Evolutionary conservation across 2,113 vertebrate genomes (phyloP), one percentile per base, ranked within the genome.

Genomic region (Sinocyclocheilus maitianheensis): DNA sequence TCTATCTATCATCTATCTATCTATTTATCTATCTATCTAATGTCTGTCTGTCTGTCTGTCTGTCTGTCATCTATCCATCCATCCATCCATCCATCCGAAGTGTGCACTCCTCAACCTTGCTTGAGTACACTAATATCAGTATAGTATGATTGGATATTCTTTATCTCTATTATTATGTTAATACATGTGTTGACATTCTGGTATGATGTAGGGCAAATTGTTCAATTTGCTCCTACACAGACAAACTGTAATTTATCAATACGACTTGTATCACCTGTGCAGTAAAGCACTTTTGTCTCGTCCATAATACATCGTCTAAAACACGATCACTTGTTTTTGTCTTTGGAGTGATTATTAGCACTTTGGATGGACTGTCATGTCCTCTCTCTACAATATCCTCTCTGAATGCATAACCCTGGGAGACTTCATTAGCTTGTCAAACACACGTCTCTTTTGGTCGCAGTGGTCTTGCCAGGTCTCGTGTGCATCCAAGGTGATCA

Each of bases 401-500:
- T 90, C 92, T 89, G 92, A 91, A 91, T 90, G 93, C 92, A 91
- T 89, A 90, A 88, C 93, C 94, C 91, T 89, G 89, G 65, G 83
- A 92, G 92, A 92, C 91, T 94, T 94, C 92, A 94, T 93, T 94
- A 94, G 89, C 88, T 84, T 86, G 90, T 93, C 92, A 90, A 93
- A 89, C 90, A 87, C 88, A 72, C 86, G 87, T 92, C 90, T 90
- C 90, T 90, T 89, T 87, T 79, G 91, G 90, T 81, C 84, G 78
- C 85, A 80, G 85, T 90, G 78, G 76, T 87, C 86, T 93, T 93
- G 85, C 87, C 89, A 87, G 83, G 90, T 92, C 91, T 87, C 83
- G 85, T 37, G 81, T 51, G 85, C 92, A 93, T 92, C 94, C 92
- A 93, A 94, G 94, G 95, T 94, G 94, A 94, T 94, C 91, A 90